Percentiles rank a stretch among this genome's conserved stretches.
phyloP scores from a whole-genome alignment of 2,113 vertebrate species.

The Tursiops truncatus region DNA sequence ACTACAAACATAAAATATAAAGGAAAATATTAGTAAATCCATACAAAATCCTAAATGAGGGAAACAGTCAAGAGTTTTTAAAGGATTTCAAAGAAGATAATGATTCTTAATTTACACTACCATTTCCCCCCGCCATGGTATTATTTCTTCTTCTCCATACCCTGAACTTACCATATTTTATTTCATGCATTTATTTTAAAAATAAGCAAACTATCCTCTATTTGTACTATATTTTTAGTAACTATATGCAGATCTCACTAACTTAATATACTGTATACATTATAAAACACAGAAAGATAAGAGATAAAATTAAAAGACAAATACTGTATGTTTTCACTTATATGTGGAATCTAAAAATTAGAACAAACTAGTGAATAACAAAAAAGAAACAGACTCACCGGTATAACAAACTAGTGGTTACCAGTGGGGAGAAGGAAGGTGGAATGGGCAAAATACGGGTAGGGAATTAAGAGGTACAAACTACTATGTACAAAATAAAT shows the following conservation, averaged over 20 bases:
- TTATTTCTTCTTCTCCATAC: not conserved
- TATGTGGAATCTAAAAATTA: not conserved
- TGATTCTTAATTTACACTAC: not conserved
- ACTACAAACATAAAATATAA: not conserved
- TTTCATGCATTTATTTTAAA: not conserved
- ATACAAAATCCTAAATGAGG: not conserved
- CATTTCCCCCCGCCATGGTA: accelerated
- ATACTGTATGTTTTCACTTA: not conserved
- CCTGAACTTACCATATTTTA: not conserved
- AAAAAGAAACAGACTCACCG: not conserved
- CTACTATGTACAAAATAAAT: not conserved
- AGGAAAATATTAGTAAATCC: not conserved
- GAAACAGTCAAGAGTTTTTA: not conserved
- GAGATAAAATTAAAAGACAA: not conserved
- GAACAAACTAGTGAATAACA: not conserved
- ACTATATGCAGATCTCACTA: not conserved
- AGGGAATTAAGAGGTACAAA: not conserved
- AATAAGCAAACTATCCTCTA: not conserved
- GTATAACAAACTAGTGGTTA: not conserved
- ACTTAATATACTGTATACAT: not conserved
- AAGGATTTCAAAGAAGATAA: not conserved
- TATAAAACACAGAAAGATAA: not conserved
- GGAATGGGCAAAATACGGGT: not conserved
- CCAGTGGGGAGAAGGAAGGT: not conserved
- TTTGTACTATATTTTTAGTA: not conserved